Evolutionary conservation across 64 coral and sea anemone species (phyloP).

Genomic region (Pachyseris speciosa): DNA sequence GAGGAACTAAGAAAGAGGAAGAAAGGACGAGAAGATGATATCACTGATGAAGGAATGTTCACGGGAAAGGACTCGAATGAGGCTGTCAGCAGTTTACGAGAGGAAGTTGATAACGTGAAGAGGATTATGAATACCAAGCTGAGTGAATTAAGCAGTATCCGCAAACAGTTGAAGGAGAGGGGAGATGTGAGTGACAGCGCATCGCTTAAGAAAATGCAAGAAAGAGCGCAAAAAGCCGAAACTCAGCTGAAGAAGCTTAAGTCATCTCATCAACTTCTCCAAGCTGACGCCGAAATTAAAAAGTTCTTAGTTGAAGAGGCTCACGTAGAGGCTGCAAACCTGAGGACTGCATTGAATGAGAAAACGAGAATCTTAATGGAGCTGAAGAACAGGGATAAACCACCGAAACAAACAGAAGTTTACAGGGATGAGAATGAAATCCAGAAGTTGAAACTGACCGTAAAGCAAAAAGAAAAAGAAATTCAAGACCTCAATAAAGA

Average conservation of each 20-base stretch:
- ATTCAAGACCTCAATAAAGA: constrained; percentile 10
- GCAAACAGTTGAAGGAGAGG: neutral
- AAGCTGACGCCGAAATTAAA: constrained; percentile 23
- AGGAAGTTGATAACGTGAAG: constrained; percentile 21
- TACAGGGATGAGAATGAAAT: constrained; percentile 5
- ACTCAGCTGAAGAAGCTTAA: constrained; percentile 39
- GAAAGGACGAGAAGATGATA: neutral
- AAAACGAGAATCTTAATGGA: neutral
- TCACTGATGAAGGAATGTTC: neutral
- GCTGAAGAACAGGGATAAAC: neutral
- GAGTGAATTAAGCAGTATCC: neutral
- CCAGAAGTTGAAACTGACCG: neutral
- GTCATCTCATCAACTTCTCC: constrained; percentile 5
- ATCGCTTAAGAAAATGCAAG: neutral
- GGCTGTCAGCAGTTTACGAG: neutral
- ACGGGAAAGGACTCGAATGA: neutral
- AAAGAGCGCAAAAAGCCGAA: constrained; percentile 24
- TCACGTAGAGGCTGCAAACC: neutral
- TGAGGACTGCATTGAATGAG: constrained; percentile 10
- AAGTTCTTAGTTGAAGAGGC: constrained; percentile 22
- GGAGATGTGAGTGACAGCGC: neutral
- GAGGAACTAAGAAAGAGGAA: constrained; percentile 5
- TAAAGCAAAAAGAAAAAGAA: neutral
- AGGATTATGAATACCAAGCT: constrained; percentile 19
- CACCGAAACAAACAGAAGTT: neutral